A percentile compares a stretch with the other conserved stretches of the same genome.
Conservation (phyloP, 2,797 vertebrate genomes). For the Peromyscus aztecus region DNA sequence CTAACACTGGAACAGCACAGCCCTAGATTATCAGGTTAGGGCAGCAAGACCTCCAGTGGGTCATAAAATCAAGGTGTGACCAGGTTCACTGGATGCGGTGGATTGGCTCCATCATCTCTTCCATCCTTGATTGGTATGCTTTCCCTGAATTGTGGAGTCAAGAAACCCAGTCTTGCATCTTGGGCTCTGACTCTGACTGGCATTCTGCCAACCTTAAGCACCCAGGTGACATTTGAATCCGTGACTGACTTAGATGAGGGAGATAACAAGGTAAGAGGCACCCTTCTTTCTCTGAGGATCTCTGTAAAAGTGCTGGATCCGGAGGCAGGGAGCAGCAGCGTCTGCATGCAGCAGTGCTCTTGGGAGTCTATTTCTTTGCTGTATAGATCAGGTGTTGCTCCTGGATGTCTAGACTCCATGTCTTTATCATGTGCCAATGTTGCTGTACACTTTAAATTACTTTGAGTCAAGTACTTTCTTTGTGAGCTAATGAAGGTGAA, state of each 20-base stretch:
- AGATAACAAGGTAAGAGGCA: neutral
- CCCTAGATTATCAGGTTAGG: neutral
- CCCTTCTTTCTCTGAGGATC: neutral
- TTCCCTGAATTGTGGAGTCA: neutral
- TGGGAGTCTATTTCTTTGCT: neutral
- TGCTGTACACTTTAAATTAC: neutral
- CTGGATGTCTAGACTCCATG: neutral
- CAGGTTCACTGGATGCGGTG: neutral
- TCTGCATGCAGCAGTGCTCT: neutral
- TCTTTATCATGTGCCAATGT: neutral
- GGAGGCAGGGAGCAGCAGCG: neutral
- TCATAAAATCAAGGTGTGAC: neutral
- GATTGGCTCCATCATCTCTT: neutral
- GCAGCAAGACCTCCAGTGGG: neutral
- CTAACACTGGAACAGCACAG: neutral
- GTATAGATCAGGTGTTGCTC: neutral
- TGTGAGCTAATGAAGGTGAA: neutral
- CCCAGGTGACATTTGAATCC: neutral
- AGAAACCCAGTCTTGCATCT: neutral
- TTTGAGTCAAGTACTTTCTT: neutral
- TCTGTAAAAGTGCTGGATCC: neutral
- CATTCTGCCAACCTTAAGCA: neutral
- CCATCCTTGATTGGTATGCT: neutral
- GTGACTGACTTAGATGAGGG: neutral
- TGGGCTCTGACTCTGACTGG: neutral